Evolutionary conservation across 1,140 invertebrate genomes (phyloP).

Genomic region (Galleria mellonella): DNA sequence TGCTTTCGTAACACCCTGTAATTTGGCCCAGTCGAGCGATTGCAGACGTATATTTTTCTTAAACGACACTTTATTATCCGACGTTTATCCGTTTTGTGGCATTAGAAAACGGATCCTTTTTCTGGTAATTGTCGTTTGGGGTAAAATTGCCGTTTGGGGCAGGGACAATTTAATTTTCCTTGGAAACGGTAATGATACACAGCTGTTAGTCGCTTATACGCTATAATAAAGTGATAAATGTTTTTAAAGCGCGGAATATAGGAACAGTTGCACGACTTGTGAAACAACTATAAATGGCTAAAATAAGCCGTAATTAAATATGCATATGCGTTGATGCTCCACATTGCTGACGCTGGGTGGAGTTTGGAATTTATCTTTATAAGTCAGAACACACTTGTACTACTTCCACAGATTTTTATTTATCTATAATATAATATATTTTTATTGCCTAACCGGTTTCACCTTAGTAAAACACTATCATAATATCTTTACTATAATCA

Average conservation of each 20-base stretch:
- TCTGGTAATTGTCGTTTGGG: slow-evolving; percentile 32
- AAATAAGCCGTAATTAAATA: no score
- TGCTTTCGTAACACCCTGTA: slow-evolving; percentile 28
- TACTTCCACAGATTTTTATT: no score
- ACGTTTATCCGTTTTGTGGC: slow-evolving; percentile 56
- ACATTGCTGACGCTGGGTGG: no score
- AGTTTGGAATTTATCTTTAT: no score
- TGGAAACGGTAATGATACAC: slow-evolving; percentile 45
- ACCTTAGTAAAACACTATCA: no score
- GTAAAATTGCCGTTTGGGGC: slow-evolving; percentile 48
- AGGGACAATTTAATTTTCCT: slow-evolving; percentile 61
- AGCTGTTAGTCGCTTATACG: slow-evolving; percentile 39
- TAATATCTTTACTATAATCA: no score
- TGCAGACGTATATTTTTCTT: slow-evolving; percentile 56
- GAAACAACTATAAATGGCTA: no score
- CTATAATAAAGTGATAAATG: slow-evolving; percentile 67
- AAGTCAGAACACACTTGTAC: no score
- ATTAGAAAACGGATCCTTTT: slow-evolving; percentile 47
- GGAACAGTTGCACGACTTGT: not conserved
- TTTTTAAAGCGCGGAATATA: slow-evolving; percentile 46
- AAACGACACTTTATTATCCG: slow-evolving; percentile 71
- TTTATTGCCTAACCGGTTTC: no score
- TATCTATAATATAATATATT: no score
- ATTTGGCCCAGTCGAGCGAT: slow-evolving; percentile 27
- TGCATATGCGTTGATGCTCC: not conserved